These are phyloP conservation scores for Perca flavescens DNA, from an alignment of 2,113 vertebrate species.

Conservation along the genomic window DNA sequence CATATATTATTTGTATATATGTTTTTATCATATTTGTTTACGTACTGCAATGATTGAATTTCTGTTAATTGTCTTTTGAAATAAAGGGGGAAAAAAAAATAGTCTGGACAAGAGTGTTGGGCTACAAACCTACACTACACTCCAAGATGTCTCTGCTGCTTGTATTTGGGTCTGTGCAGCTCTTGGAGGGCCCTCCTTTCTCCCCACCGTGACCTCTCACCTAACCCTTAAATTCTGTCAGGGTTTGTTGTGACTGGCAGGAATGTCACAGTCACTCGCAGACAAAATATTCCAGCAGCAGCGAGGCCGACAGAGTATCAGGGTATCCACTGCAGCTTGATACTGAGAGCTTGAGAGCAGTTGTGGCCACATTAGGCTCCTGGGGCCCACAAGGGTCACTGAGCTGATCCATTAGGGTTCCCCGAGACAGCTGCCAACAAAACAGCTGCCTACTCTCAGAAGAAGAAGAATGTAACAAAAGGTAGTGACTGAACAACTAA, in stretches of 20 bases:
- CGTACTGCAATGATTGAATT: no score
- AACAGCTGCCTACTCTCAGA: constrained; percentile 33
- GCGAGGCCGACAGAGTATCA: constrained; percentile 2
- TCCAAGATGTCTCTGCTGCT: background rate
- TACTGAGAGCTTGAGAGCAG: constrained; percentile 12
- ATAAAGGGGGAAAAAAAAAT: no score
- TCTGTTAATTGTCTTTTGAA: no score
- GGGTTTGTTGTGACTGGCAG: constrained; percentile 57
- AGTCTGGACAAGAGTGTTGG: background rate
- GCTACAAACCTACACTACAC: background rate
- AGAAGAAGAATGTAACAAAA: background rate
- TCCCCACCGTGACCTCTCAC: constrained; percentile 42
- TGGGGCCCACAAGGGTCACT: constrained; percentile 35
- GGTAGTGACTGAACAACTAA: background rate
- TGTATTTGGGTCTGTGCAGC: constrained; percentile 1
- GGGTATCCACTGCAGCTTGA: constrained; percentile 8
- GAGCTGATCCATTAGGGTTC: constrained; percentile 12
- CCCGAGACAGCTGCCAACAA: constrained; percentile 41
- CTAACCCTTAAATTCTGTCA: constrained; percentile 61
- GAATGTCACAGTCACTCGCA: constrained; percentile 62
- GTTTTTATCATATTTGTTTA: no score
- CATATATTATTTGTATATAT: no score
- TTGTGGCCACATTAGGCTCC: constrained; percentile 36
- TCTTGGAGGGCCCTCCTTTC: background rate
- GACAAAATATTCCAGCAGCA: constrained; percentile 45